Evolutionary conservation across 2,797 vertebrate species (phyloP), one percentile per base, ranked within the genome.

Genomic region (Anas flavirostris): DNA sequence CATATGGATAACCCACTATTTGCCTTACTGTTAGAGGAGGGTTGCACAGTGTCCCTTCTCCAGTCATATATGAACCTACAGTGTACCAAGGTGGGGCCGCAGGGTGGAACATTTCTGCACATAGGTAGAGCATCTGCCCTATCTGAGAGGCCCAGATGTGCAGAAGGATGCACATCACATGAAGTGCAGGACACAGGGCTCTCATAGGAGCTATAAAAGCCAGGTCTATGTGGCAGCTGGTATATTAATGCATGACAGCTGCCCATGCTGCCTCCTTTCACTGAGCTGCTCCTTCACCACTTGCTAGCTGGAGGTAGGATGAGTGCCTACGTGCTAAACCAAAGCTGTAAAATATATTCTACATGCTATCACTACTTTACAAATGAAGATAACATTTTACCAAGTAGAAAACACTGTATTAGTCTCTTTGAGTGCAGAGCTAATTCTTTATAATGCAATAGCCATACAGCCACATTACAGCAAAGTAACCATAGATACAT

Each of bases 381-480:
- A 55, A 91, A 64, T 26, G 9, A 92, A 86, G 43, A 68, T 75
- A 94, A 80, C 63, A 82, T 85, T 82, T 91, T 86, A 79, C 23
- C 86, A 93, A 72, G 59, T 52, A 94, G 44, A 85, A 91, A 94
- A 87, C 17, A 13, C 43, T 82, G 68, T 86, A 52, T 41, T 64
- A 84, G 62, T 75, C 88, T 88, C 58, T 82, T 88, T 86, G 66
- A 93, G 37, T 72, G 89, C 78, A 39, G n/a, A 94, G 70, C 50
- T 89, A 76, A 83, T 95, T 97, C 50, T 66, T 86, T 86, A 70
- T 50, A 90, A 95, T 80, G 97, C 96, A 96, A 84, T 33, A 96
- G 92, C 92, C 83, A 74, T 95, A 97, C 48, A 93, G 75, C 80
- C 91, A 85, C 66, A 80, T 88, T 95, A 97, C 79, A 96, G 64